These are phyloP conservation scores for Leptodirus hochenwartii DNA, from an alignment of 2,888 invertebrate species.

Conservation along the genomic window DNA sequence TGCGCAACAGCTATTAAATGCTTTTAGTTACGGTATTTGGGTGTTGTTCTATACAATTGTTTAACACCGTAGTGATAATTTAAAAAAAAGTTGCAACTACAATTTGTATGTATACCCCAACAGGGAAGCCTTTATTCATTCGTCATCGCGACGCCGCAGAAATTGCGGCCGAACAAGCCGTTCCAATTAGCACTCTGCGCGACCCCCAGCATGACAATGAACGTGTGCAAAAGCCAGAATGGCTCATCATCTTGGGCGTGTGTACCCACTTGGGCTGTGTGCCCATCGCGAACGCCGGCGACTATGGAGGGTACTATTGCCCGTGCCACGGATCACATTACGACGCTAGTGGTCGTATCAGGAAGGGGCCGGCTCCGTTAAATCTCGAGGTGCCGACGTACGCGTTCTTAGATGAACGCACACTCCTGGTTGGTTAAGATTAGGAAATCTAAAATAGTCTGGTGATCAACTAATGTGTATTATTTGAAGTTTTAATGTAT, in stretches of 20 bases:
- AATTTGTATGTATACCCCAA: neutral
- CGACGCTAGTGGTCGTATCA: conserved; percentile 91
- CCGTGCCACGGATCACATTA: conserved; percentile 99
- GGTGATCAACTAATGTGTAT: too few relatives aligned
- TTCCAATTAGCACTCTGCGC: conserved; percentile 56
- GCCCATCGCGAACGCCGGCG: conserved; percentile 84
- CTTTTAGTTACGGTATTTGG: too few relatives aligned
- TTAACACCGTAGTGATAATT: too few relatives aligned
- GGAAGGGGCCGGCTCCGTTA: conserved; percentile 95
- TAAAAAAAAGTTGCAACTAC: neutral
- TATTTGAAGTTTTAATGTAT: too few relatives aligned
- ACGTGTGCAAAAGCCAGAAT: conserved; percentile 68
- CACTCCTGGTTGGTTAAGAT: conserved; percentile 65
- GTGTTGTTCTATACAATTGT: too few relatives aligned
- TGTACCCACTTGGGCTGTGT: conserved; percentile 97
- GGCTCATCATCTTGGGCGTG: conserved; percentile 89
- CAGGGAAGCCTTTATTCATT: conserved; percentile 67
- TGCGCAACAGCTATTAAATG: too few relatives aligned
- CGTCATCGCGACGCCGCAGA: conserved; percentile 59
- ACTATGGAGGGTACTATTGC: conserved; percentile 96
- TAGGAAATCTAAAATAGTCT: too few relatives aligned
- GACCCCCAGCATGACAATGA: conserved; percentile 75
- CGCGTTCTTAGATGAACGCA: conserved; percentile 48
- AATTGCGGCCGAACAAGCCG: conserved; percentile 56
- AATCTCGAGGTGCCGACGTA: conserved; percentile 87